Evolutionary conservation across 1,140 invertebrate species (phyloP), one percentile per base, ranked within the genome.

Genomic region (Drosophila oshimai): DNA sequence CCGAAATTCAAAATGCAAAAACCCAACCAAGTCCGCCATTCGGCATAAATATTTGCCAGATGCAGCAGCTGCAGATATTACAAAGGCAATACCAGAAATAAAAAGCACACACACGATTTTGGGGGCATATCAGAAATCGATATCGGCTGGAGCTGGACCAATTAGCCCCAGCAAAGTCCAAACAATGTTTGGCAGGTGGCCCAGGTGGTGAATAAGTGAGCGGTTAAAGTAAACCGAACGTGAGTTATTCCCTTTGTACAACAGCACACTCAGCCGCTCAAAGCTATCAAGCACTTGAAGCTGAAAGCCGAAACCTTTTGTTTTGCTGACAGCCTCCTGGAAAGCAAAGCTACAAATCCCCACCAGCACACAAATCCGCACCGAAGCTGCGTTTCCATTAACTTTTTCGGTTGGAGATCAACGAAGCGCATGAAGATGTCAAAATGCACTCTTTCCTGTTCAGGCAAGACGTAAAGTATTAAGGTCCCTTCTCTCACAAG

Each of bases 341-440:
- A 42, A 70, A 51, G 51, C 61, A 72, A 28, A 42, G 41, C 68
- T 34, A 36, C 33, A 73, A 72, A 22, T 62, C n/a, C 18, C 10
- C 9, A 26, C 37, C 20, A 20, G n/a, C 15, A 31, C 10, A 17
- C 12, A 41, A 2, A 24, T 13, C 36, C 28, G 12, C 44, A 60
- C 36, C 12, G 36, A 20, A 18, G 28, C 34, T 67, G 74, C 29
- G 55, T 68, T 79, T 84, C 75, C 80, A 79, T 86, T 84, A 86
- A 86, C 73, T 69, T 81, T 81, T 55, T 36, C 29, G 29, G 12
- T 36, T 36, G 53, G 53, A 47, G 75, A 51, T 68, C 80, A 84
- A 53, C 80, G 75, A 75, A 86, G 80, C 80, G 80, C 44, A 79
- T 71, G 75, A 75, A 84, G 74, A 84, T 78, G 79, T 84, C 79